Percentiles rank a stretch among this genome's conserved stretches.
phyloP scores from a whole-genome alignment of 2,113 vertebrate species.

The Plotosus lineatus region DNA sequence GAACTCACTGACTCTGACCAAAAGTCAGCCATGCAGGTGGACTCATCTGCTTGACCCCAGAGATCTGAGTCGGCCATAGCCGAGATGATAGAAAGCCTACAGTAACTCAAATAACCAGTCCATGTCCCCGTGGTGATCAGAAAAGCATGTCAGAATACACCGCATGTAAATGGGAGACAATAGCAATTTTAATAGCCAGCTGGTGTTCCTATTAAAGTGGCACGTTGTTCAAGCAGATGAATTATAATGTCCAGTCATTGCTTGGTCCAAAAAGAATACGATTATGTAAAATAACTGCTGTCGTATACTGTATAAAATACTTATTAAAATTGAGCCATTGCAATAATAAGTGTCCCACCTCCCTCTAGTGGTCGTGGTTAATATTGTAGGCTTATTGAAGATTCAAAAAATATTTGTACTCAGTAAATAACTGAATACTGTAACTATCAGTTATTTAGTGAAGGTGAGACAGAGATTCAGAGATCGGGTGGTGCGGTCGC shows the following conservation, averaged over 20 bases:
- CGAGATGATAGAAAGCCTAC: neutral
- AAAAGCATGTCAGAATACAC: neutral
- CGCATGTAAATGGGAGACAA: neutral
- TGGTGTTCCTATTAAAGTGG: neutral
- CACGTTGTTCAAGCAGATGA: neutral
- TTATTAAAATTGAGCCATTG: neutral
- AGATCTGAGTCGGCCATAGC: neutral
- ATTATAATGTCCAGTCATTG: neutral
- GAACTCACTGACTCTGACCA: neutral
- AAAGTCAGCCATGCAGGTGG: neutral
- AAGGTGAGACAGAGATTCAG: no score
- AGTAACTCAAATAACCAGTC: neutral
- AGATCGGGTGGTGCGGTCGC: no score
- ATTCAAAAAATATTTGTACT: no score
- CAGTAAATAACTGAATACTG: neutral
- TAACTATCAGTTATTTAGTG: no score
- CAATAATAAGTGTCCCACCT: constrained; percentile 28
- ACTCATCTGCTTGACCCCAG: no score
- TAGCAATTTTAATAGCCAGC: neutral
- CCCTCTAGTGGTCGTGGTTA: constrained; percentile 52
- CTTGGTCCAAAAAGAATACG: neutral
- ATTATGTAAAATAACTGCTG: neutral
- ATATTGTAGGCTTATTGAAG: neutral
- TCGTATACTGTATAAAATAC: neutral
- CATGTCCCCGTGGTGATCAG: neutral